These are phyloP conservation scores for Caligus rogercresseyi DNA, from an alignment of 1,140 invertebrate species.

Conservation along the genomic window DNA sequence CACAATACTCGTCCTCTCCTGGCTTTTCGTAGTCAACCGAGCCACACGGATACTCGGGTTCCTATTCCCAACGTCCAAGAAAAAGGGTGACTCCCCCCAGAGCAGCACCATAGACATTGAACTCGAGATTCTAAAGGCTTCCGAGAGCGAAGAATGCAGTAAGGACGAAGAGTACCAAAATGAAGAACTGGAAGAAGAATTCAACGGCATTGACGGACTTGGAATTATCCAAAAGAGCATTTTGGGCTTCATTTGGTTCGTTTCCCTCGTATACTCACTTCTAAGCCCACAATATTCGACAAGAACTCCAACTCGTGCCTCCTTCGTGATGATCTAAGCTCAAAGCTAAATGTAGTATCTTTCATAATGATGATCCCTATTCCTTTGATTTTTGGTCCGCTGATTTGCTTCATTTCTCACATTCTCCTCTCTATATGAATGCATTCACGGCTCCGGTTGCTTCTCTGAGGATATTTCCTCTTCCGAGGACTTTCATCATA, in stretches of 20 bases:
- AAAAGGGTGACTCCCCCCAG: constrained; percentile 11
- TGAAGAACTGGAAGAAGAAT: constrained; percentile 7
- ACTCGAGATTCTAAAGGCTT: not conserved
- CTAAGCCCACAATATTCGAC: constrained; percentile 2
- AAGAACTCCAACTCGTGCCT: not conserved
- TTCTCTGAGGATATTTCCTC: not conserved
- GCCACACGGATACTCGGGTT: not conserved
- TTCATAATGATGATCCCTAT: constrained; percentile 2
- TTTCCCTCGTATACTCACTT: constrained; percentile 12
- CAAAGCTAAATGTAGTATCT: constrained; percentile 9
- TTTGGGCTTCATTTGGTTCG: constrained; percentile 17
- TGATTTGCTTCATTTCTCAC: constrained; percentile 1
- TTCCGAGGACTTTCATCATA: not conserved
- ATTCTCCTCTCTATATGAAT: not conserved
- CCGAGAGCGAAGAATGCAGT: not conserved
- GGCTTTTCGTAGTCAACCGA: not conserved
- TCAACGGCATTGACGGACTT: not conserved
- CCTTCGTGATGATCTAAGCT: not conserved
- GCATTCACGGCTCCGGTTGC: not conserved
- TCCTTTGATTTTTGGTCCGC: constrained; percentile 4
- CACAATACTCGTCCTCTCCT: not conserved
- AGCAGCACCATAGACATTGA: not conserved
- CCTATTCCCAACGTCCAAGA: not conserved
- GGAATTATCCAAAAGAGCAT: constrained; percentile 1
- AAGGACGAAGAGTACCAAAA: not conserved